A percentile compares a stretch with the other conserved stretches of the same genome.
phyloP scores from a whole-genome alignment of 1,140 invertebrate species.

The Calephelis virginiensis region DNA sequence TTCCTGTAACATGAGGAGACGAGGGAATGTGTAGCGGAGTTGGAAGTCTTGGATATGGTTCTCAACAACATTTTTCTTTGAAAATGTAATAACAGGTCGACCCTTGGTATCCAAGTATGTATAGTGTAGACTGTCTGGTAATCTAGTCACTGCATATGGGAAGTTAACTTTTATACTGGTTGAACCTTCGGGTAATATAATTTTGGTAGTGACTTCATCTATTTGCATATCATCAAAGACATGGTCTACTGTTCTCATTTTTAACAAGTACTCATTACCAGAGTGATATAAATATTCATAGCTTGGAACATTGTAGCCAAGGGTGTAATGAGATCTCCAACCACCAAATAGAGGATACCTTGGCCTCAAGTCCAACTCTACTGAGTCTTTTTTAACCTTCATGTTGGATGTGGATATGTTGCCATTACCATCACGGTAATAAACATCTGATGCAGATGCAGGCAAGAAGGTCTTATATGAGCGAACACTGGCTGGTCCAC shows the following conservation, averaged over 20 bases:
- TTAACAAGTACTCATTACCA: slow-evolving; percentile 90
- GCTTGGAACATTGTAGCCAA: slow-evolving; percentile 98
- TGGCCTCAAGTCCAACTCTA: slow-evolving; percentile 96
- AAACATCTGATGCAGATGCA: slow-evolving; percentile 90
- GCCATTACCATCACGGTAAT: slow-evolving; percentile 98
- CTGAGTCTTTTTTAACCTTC: slow-evolving; percentile 90
- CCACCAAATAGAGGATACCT: slow-evolving; percentile 99
- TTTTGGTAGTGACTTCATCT: slow-evolving; percentile 92
- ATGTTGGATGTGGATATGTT: slow-evolving; percentile 99
- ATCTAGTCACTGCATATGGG: slow-evolving; percentile 89
- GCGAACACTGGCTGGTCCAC: slow-evolving; percentile 92
- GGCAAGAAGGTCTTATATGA: slow-evolving; percentile 96
- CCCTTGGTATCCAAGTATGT: slow-evolving; percentile 98
- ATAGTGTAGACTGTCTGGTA: slow-evolving; percentile 88
- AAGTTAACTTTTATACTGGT: slow-evolving; percentile 89
- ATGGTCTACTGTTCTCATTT: slow-evolving; percentile 96
- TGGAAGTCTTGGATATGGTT: slow-evolving; percentile 97
- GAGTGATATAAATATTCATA: slow-evolving; percentile 95
- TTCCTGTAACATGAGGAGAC: slow-evolving; percentile 92
- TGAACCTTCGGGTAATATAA: slow-evolving; percentile 97
- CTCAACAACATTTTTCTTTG: slow-evolving; percentile 95
- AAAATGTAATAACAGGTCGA: slow-evolving; percentile 91
- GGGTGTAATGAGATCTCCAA: slow-evolving; percentile 97
- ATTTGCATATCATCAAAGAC: slow-evolving; percentile 98
- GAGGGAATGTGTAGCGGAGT: slow-evolving; percentile 93